Base-by-base conservation (phyloP, 2,888 invertebrate species). In the Spatulosminthurus flaviceps region DNA sequence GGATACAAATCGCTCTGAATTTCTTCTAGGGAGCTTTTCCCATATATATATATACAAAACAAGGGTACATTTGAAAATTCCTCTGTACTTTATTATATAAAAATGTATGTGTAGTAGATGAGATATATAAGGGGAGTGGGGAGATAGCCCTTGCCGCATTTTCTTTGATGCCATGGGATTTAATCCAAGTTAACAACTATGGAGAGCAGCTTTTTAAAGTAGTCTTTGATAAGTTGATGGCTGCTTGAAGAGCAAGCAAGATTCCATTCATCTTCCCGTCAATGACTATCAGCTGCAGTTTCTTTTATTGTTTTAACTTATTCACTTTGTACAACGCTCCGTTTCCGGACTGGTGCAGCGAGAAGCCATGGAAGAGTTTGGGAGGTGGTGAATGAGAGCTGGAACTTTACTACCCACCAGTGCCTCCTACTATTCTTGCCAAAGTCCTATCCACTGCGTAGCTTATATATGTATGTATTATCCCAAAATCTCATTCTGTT, bases 161-260 rank as follows among this genome's bases (percentile, higher is more conserved):
- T n/a, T 19, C 51, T 51, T 51, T 51, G 51, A 51, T 19, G 19
- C 51, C n/a, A n/a, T 51, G 51, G 51, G 16, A 67, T 67, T 67
- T 67, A 67, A 67, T 67, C 67, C 28, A n/a, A 67, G 28, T 28
- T 19, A 67, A 67, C 67, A 67, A 67, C 67, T 19, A 64, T 67
- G 29, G 28, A 67, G 29, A 28, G n/a, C 28, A 67, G 28, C 19
- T 51, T 51, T 51, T 51, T 51, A 51, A 51, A 51, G 5, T 51
- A 51, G 5, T 19, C n/a, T 51, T 51, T 51, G 51, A 51, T 51
- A 51, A 9, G 16, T 51, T 13, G 51, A 51, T 51, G 51, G 51
- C n/a, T 13, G 16, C 51, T 19, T 51, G 9, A 51, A 51, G 51
- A 51, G 2, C 51, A 13, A n/a, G 16, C 9, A 13, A 16, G 19